Evolutionary conservation across 2,113 vertebrate genomes (phyloP), one percentile per base, ranked within the genome.

Genomic region (Platysternon megacephalum): DNA sequence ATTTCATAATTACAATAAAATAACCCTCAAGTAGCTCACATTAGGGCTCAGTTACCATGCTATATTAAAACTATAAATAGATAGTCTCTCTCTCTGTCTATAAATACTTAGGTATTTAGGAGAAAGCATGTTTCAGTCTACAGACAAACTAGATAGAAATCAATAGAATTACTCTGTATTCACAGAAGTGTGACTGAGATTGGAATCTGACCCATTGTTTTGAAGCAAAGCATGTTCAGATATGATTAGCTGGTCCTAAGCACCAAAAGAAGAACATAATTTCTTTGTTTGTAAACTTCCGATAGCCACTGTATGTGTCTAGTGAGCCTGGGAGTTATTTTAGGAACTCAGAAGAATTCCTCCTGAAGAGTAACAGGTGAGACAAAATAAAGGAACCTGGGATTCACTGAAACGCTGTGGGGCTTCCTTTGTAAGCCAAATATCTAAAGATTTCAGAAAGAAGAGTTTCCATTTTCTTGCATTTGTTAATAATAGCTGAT

Each of bases 291-390:
- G 14, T 79, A 74, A 95, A 58, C 11, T 42, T n/a, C 24, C 32
- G 2, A 46, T 53, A 51, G 0, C 0, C 22, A 46, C 11, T 42
- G 21, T 3, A 32, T 2, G 1, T 22, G 42, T 39, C 5, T 2
- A 56, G 2, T 28, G 26, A 35, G 19, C 1, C 49, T 1, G 6
- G 42, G 61, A 53, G 17, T 58, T 72, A 22, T n/a, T 72, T 79
- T n/a, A 29, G 48, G 28, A 87, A 91, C 16, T 79, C 35, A 52
- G 83, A 58, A 49, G n/a, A 78, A 86, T 1, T 6, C 32, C 35
- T 26, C n/a, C 17, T 35, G 42, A 80, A 87, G 44, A 16, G 49
- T 21, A 42, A 26, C 11, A 86, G 11, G 35, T 19, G 11, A 58
- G 35, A 16, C 11, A 85, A 29, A 32, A 19, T 28, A 22, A 0